Percentiles rank a stretch among this genome's conserved stretches.
These are phyloP conservation scores for Harpegnathos saltator DNA, from an alignment of 1,140 invertebrate genomes.

Conservation along the genomic window DNA sequence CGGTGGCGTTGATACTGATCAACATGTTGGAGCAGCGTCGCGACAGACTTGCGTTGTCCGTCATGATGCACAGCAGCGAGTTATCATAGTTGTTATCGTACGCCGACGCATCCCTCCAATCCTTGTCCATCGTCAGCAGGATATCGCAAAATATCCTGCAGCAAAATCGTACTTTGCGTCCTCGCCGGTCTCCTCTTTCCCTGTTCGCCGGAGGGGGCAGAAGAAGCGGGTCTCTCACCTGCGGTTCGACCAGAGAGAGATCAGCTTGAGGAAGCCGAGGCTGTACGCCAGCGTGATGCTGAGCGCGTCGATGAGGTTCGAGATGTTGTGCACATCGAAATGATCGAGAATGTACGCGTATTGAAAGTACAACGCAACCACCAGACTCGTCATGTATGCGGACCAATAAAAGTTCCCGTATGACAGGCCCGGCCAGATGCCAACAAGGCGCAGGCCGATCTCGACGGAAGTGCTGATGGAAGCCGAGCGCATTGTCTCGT, in stretches of 20 bases:
- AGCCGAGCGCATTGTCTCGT: conserved; percentile 27
- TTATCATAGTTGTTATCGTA: neutral
- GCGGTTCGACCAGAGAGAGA: conserved; percentile 60
- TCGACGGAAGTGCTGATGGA: conserved; percentile 50
- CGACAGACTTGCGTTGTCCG: conserved; percentile 33
- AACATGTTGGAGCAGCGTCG: conserved; percentile 54
- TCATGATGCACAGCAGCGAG: conserved; percentile 21
- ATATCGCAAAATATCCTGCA: conserved; percentile 57
- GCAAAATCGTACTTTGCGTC: conserved; percentile 7
- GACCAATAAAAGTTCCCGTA: conserved; percentile 25
- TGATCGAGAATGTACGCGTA: conserved; percentile 56
- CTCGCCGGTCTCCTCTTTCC: neutral
- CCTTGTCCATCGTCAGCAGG: conserved; percentile 30
- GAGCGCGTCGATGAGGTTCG: conserved; percentile 55
- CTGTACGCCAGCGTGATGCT: conserved; percentile 51
- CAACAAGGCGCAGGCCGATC: conserved; percentile 44
- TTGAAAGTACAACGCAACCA: conserved; percentile 39
- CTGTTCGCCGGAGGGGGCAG: neutral
- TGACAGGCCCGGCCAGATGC: conserved; percentile 44
- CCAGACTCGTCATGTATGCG: conserved; percentile 8
- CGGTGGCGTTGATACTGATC: conserved; percentile 29
- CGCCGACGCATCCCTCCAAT: conserved; percentile 35
- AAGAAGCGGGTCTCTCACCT: conserved; percentile 18
- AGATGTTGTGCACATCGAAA: conserved; percentile 9
- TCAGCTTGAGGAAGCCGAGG: conserved; percentile 52